Evolutionary conservation across 1,140 invertebrate species (phyloP), one percentile per base, ranked within the genome.

Genomic region (Apis laboriosa): DNA sequence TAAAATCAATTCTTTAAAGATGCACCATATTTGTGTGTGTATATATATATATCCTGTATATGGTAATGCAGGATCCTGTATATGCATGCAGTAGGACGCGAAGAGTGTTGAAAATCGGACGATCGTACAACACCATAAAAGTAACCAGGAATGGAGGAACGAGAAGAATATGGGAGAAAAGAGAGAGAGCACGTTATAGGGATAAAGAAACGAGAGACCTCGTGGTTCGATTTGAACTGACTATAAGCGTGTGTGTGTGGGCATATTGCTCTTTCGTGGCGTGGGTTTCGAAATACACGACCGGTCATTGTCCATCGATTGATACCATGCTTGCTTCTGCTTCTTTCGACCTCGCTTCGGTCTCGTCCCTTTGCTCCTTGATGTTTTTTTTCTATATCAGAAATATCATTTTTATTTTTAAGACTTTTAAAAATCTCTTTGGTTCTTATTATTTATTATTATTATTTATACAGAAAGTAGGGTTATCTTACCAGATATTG

Each of bases 221-320:
- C 2, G 66, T 49, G 66, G 43, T 68, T 67, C 64, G 64, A 34
- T 43, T 66, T 34, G 49, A 63, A 12, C 8, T 8, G 61, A 28
- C n/a, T 51, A 43, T 61, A 64, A 80, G 34, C 53, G 60, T n/a
- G 63, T 51, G 63, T 51, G 68, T 71, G 79, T 84, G 74, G 81
- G 81, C 70, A 72, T 75, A 78, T 75, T 34, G 70, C 53, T 83
- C 79, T 91, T 87, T 87, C 83, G 34, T 43, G 86, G 92, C 92
- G 92, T 93, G 90, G 91, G 92, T 90, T 93, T 93, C 82, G 88
- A 88, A 89, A 92, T 87, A 90, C n/a, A 53, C 49, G 43, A 11
- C 78, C 88, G 90, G 85, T 89, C 92, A 92, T 92, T 92, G 92
- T 92, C 90, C 91, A 90, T 78, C 88, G 90, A 92, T 91, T 86